Evolutionary conservation across 1,140 invertebrate genomes (phyloP), one percentile per base, ranked within the genome.

Genomic region (Temnothorax nylanderi): DNA sequence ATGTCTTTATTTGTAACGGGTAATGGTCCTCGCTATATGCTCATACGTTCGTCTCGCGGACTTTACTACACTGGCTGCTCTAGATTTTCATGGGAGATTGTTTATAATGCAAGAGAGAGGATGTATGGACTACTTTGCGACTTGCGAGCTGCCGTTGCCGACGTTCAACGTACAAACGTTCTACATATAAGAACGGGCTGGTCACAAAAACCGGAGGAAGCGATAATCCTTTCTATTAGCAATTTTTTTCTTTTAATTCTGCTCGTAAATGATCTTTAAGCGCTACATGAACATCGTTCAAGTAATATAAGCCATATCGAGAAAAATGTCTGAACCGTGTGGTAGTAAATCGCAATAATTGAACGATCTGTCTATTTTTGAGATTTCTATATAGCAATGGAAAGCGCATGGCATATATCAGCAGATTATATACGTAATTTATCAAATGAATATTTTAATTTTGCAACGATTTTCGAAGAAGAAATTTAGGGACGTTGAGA

Each of bases 71-170:
- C 86, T 85, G 81, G 65, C 64, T 88, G 94, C 92, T 94, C 94
- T 93, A 94, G 93, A 94, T 94, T 94, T 94, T 93, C 93, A 92
- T 89, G 85, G 91, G 92, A 94, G 93, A 94, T 94, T 94, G 94
- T 94, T 94, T 94, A 94, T 94, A 90, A 94, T 93, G 91, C 91
- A 93, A 93, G 90, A 91, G 93, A 94, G 91, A 94, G 93, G 92
- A 94, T 94, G 91, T 91, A 91, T 94, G 93, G 89, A 94, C 93
- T 94, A 94, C 93, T 94, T 94, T 85, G 80, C 75, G 71, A 91
- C 71, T 60, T 71, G 34, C 67, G 75, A 76, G 75, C 74, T 56
- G n/a, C 26, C 72, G 32, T 47, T 84, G 56, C 32, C 67, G 87
- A 69, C 64, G 64, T 56, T 71, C 85, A 87, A 87, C 78, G 60